A percentile compares a stretch with the other conserved stretches of the same genome.
Evolutionary conservation across 92 coral and sea anemone species (phyloP).

Genomic region (Siderastrea siderea): DNA sequence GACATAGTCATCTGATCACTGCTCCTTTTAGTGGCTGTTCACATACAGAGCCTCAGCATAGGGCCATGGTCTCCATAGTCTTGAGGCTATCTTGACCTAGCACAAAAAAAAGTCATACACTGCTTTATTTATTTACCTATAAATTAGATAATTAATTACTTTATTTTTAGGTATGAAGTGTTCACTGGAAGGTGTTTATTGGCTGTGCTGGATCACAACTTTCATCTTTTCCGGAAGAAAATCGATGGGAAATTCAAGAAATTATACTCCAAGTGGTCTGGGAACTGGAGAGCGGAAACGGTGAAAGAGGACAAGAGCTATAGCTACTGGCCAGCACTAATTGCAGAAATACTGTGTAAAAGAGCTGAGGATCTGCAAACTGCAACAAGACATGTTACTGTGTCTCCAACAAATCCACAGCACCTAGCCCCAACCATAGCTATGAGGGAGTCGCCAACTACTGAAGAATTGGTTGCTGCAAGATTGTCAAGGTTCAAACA

Average conservation of each 20-base stretch:
- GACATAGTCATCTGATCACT: too few relatives aligned
- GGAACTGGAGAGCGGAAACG: not conserved
- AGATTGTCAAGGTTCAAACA: conserved; percentile 26
- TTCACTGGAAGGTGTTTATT: conserved; percentile 24
- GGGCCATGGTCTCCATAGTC: too few relatives aligned
- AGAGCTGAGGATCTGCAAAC: conserved; percentile 37
- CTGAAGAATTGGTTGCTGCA: conserved; percentile 45
- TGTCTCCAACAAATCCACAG: conserved; percentile 50
- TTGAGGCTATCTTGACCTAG: too few relatives aligned
- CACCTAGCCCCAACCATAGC: conserved; percentile 49
- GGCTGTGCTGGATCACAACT: conserved; percentile 3
- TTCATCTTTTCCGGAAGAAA: not conserved
- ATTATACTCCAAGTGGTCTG: conserved; percentile 6
- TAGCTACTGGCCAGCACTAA: not conserved
- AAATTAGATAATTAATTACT: too few relatives aligned
- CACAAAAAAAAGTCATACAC: not conserved
- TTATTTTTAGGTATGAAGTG: conserved; percentile 7
- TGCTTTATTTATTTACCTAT: not conserved
- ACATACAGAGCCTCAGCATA: too few relatives aligned
- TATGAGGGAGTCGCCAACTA: conserved; percentile 43
- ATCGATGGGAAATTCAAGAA: conserved; percentile 19
- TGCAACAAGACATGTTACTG: conserved; percentile 38
- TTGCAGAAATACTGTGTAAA: conserved; percentile 26
- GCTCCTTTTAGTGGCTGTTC: too few relatives aligned
- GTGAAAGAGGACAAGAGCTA: conserved; percentile 3